Evolutionary conservation across 2,113 vertebrate genomes (phyloP), one percentile per base, ranked within the genome.

Genomic region (Tinamus guttatus): DNA sequence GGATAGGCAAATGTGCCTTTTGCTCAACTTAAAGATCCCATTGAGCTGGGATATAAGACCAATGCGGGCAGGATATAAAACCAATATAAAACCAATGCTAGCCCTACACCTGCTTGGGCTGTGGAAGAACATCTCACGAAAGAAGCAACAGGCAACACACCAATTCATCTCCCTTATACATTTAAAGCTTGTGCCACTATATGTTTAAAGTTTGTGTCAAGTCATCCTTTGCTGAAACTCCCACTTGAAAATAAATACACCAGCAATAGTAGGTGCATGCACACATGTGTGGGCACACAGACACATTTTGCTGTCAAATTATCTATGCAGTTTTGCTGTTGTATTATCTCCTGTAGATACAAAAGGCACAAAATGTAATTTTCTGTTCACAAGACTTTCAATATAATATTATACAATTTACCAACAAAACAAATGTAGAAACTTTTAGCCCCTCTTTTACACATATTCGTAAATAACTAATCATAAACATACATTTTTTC

Each of bases 1-100:
- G 81, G 87, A 85, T 43, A 93, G 62, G 74, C 88, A 94, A 94
- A 93, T 6, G 11, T 79, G 88, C 58, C 41, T 95, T 92, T 87
- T 52, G 19, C 94, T 89, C 27, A 84, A 52, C 30, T 45, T 36
- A 52, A 88, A 49, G 21, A 81, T 85, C 36, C 14, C 81, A 14
- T 62, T 63, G 68, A 88, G 77, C 75, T 74, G 81, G 85, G 77
- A 93, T 11, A 49, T 49, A 49, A 49, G 49, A 24, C 49, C 49
- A 93, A 60, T 64, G 78, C 94, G 86, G 90, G 68, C 69, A 76
- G 86, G 27, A 25, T 54, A 40, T 40, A 32, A 78, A 34, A 64
- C 41, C 63, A 60, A 85, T 54, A 40, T 40, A 32, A 78, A 34
- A 64, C 41, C 63, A 60, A 85, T n/a, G n/a, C n/a, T n/a, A n/a